Evolutionary conservation across 2,888 invertebrate genomes (phyloP).

Genomic region (Lordiphosa fenestrarum): DNA sequence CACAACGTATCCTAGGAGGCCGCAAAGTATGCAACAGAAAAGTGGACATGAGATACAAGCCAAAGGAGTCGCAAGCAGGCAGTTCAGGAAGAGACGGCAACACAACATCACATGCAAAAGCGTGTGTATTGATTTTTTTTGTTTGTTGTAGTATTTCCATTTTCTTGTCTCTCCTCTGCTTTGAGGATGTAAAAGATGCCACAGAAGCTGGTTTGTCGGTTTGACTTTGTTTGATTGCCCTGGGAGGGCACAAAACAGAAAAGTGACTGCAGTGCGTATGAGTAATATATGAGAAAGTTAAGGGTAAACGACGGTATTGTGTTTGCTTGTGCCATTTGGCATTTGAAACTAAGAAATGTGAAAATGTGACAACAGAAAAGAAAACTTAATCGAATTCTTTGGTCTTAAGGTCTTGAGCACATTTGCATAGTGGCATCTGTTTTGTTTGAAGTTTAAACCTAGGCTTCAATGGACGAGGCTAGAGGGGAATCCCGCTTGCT

Average conservation of each 20-base stretch:
- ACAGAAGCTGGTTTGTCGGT: slow-evolving; percentile 35
- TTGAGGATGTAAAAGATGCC: slow-evolving; percentile 39
- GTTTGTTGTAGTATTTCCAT: background rate
- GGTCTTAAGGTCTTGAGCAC: too few relatives aligned
- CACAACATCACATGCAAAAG: slow-evolving; percentile 38
- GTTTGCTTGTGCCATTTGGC: too few relatives aligned
- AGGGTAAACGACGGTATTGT: background rate
- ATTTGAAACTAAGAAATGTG: too few relatives aligned
- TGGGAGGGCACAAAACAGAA: slow-evolving; percentile 5
- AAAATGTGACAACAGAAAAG: too few relatives aligned
- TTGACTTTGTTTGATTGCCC: slow-evolving; percentile 26
- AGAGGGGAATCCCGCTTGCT: too few relatives aligned
- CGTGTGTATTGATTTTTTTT: slow-evolving; percentile 60
- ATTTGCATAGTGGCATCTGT: too few relatives aligned
- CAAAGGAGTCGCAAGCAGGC: slow-evolving; percentile 7
- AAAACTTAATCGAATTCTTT: too few relatives aligned
- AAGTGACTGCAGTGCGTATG: slow-evolving; percentile 50
- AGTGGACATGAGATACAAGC: slow-evolving; percentile 37
- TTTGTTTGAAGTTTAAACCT: too few relatives aligned
- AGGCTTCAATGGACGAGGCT: too few relatives aligned
- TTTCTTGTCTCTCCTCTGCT: slow-evolving; percentile 9
- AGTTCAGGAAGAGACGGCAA: slow-evolving; percentile 25
- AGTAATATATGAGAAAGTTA: slow-evolving; percentile 34
- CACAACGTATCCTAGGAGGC: slow-evolving; percentile 16
- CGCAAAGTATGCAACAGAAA: slow-evolving; percentile 24